Base-by-base conservation (phyloP, 2,797 vertebrate genomes). In the Muraenolepis orangiensis region DNA sequence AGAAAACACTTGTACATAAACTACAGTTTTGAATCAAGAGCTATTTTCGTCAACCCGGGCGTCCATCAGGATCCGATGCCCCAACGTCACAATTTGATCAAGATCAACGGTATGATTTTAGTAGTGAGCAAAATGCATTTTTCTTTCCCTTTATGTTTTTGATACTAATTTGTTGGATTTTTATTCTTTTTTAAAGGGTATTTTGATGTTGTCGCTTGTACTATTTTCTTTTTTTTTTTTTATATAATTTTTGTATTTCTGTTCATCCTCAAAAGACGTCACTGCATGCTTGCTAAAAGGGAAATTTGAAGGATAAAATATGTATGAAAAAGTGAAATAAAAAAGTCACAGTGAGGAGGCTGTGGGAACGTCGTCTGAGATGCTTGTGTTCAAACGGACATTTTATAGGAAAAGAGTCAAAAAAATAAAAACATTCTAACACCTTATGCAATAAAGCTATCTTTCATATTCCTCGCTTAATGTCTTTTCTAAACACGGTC, bases 391-490 rank as follows among this genome's bases (percentile, higher is more conserved):
- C 96, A 96, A 91, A 92, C 93, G 95, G 96, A 98, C 95, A 95
- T 96, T 98, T 97, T 97, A 91, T 93, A 94, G 94, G 91, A 93
- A 95, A 95, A 93, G 92, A 92, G 92, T 90, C 93, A 95, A 96
- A 95, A 91, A 93, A 96, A 96, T 96, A 95, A 95, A 90, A 94
- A 92, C 94, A 93, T 92, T 94, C 95, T 96, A 96, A 96, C 94
- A 95, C 96, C 95, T 96, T 96, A 96, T 98, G 97, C 96, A 98
- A 98, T 98, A 98, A 98, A 98, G 95, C 95, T 98, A 98, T 98
- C 95, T 99, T 99, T 99, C 94, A 97, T 71, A 77, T 81, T 78
- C 87, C 83, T 90, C 30, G 88, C 77, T 84, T 85, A 91, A 87
- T 91, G 85, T 91, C 86, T 86, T 92, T 93, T 81, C 89, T 83